Base-by-base conservation (phyloP, 2,888 invertebrate genomes). In the Troglohyphantes excavatus region DNA sequence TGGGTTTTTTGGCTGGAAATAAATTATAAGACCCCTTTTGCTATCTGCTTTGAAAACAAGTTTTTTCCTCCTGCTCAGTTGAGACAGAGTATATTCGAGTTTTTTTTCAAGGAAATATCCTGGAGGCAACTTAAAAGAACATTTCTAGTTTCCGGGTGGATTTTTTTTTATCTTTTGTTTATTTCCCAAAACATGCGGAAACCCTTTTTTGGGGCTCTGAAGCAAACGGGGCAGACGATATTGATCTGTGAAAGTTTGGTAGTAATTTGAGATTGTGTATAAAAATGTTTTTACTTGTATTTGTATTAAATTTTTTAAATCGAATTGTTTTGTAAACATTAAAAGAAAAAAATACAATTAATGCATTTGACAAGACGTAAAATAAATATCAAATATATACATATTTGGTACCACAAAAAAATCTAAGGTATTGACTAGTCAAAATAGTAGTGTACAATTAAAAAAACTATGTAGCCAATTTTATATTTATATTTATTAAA, bases 101-200 rank as follows among this genome's bases (percentile, higher is more conserved):
- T n/a, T 53, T 53, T 53, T 6, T 17, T 5, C 13, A 39, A 53
- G 1, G n/a, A 13, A 53, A 72, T 70, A 39, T 83, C 83, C 73
- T 43, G 73, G 73, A 83, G 73, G 83, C 73, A 83, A 73, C 83
- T 83, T 73, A 65, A 83, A 83, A 65, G 63, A 73, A 83, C 83
- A 83, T 83, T 81, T 65, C 61, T 43, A 53, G 53, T 53, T 53
- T n/a, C 53, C n/a, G 53, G 53, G 2, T 13, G n/a, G 9, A 43
- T 82, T 33, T 61, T 73, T 83, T 83, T 29, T 43, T 21, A 13
- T 72, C 9, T 67, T 19, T 72, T 21, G 33, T 39, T 39, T 81
- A 33, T 68, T 39, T 19, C 53, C 61, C 27, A 82, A 82, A 61
- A 82, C 67, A 67, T 68, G 21, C 81, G 43, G 29, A 2, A 29